phyloP scores from a whole-genome alignment of 2,113 vertebrate genomes.

The Plotosus lineatus region DNA sequence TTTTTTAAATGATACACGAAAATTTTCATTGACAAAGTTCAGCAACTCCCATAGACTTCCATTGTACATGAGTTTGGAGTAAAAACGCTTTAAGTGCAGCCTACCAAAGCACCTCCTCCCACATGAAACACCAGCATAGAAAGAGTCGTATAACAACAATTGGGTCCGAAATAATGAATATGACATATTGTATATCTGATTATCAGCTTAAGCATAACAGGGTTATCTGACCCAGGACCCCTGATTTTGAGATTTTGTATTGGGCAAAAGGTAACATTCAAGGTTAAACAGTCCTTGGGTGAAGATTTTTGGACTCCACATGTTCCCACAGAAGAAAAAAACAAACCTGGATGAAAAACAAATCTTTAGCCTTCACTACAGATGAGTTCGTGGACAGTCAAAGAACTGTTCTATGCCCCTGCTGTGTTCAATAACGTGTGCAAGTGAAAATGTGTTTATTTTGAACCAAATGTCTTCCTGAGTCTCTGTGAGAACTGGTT shows the following conservation, averaged over 20 bases:
- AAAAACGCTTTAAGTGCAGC: not conserved
- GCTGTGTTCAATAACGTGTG: constrained; percentile 20
- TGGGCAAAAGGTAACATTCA: not conserved
- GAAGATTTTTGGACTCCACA: not conserved
- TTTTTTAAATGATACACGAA: not conserved
- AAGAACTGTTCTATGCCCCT: constrained; percentile 13
- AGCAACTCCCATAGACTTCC: not conserved
- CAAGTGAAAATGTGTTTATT: constrained; percentile 30
- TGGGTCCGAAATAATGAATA: not conserved
- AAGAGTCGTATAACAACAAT: not conserved
- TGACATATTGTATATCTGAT: not conserved
- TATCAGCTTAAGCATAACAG: not conserved
- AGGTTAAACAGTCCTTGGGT: not conserved
- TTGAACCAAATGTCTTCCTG: constrained; percentile 22
- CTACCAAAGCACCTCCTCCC: not conserved
- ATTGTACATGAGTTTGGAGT: not conserved
- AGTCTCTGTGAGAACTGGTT: constrained; percentile 21
- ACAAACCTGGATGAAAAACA: not conserved
- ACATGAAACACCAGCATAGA: not conserved
- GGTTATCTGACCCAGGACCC: not conserved
- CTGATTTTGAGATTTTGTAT: not conserved
- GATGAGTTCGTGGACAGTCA: constrained; percentile 5
- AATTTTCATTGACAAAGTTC: not conserved
- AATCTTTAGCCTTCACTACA: constrained; percentile 11
- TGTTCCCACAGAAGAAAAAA: not conserved